Base-by-base conservation (phyloP, 1,140 invertebrate species). In the Meloidogyne floridensis region DNA sequence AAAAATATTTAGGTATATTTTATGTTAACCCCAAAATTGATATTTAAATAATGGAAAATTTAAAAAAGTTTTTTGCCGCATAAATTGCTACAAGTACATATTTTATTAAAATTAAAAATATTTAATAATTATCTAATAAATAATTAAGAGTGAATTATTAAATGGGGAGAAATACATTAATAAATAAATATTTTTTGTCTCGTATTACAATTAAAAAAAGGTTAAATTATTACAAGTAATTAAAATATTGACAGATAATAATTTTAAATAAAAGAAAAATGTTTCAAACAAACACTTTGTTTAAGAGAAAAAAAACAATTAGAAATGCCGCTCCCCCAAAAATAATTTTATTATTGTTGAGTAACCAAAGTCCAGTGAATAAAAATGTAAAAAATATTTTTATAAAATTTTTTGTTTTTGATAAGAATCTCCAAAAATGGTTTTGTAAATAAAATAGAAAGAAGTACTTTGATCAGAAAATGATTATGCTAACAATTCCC, bases 391-490 rank as follows among this genome's bases (percentile, higher is more conserved):
- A n/a, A 65, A 65, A n/a, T n/a, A 65, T n/a, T 6, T 18, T 15
- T 59, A n/a, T n/a, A 65, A n/a, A 15, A 59, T 3, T 65, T 65
- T 65, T 6, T n/a, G 15, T n/a, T 4, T 65, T 65, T 65, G 59
- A 65, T 65, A 65, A 65, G 59, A 65, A 65, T 65, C 59, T 65
- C 59, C n/a, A 65, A 65, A 65, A 65, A 65, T 65, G 59, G 59
- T 65, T 59, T n/a, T 65, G 7, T n/a, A n/a, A 7, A 65, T 6
- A 65, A 9, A 54, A 65, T 47, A 47, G 47, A 32, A 59, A 59
- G n/a, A 65, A 65, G n/a, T 65, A 65, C 59, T 65, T 65, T 65
- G 59, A 65, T 65, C 59, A 65, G 3, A 65, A 65, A 65, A n/a
- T 65, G 59, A 65, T 65, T 65, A 54, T 54, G 8, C 59, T 65